Percentiles rank a stretch among this genome's conserved stretches.
These are phyloP conservation scores for Plebejus argus DNA, from an alignment of 2,888 invertebrate species.

Conservation along the genomic window DNA sequence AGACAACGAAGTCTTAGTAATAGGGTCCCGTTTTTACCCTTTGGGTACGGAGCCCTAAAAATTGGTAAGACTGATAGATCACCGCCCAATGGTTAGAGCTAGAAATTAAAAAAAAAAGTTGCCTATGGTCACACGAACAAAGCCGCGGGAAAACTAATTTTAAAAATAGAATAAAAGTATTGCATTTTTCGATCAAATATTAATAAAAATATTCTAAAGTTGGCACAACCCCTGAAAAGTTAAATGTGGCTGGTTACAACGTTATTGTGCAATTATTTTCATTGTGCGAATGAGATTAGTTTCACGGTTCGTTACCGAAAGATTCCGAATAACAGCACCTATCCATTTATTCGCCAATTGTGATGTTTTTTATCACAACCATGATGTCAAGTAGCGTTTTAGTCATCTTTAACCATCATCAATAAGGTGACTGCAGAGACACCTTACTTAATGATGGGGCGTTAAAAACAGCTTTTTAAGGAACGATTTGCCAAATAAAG, in stretches of 20 bases:
- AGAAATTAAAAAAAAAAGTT: no score
- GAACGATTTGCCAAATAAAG: not conserved
- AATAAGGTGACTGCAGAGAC: not conserved
- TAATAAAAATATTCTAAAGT: not conserved
- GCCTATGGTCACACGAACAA: no score
- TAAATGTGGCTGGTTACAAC: not conserved
- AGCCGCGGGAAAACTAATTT: no score
- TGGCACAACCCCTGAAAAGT: not conserved
- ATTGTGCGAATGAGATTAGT: constrained; percentile 41
- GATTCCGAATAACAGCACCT: constrained; percentile 35
- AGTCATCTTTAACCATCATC: not conserved
- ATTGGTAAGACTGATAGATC: no score
- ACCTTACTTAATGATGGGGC: not conserved
- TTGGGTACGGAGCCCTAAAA: no score
- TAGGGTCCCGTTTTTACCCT: no score
- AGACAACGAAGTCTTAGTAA: no score
- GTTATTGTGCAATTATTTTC: constrained; percentile 25
- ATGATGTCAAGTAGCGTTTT: constrained; percentile 25
- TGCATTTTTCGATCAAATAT: not conserved
- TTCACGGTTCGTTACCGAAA: constrained; percentile 41
- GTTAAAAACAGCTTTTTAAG: not conserved
- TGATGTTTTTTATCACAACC: constrained; percentile 5
- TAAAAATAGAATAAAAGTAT: no score
- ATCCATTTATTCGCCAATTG: constrained; percentile 5
- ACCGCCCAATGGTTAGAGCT: no score